These are phyloP conservation scores for Orchestia grillus DNA, from an alignment of 1,140 invertebrate genomes.

Conservation along the genomic window DNA sequence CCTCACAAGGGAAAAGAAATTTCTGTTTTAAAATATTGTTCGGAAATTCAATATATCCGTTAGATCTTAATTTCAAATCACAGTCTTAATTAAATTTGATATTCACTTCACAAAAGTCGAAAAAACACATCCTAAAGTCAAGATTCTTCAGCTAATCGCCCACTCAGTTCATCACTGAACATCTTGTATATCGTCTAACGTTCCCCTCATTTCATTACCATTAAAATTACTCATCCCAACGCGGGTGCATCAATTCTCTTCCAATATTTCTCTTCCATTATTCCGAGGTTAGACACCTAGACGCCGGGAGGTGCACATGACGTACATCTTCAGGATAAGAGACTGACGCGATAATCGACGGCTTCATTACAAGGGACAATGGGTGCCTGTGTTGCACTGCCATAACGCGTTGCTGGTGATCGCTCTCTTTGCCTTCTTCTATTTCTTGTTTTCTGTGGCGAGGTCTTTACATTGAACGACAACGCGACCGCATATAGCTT, in stretches of 20 bases:
- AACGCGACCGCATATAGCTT: no score
- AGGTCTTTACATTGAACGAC: neutral
- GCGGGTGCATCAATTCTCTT: neutral
- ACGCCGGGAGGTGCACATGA: neutral
- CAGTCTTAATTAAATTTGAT: neutral
- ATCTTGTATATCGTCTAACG: neutral
- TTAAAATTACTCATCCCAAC: neutral
- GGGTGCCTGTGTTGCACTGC: constrained; percentile 5
- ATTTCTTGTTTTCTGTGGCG: neutral
- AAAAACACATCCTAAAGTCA: neutral
- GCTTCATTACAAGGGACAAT: constrained; percentile 35
- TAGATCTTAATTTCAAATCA: neutral
- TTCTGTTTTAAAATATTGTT: neutral
- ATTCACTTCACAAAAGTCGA: neutral
- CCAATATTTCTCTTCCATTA: neutral
- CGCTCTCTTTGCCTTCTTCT: neutral
- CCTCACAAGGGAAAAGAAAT: neutral
- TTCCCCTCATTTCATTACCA: neutral
- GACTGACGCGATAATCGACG: constrained; percentile 38
- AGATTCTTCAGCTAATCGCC: neutral
- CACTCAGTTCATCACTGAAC: neutral
- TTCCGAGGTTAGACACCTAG: neutral
- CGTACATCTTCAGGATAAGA: constrained; percentile 4
- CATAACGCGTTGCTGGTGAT: constrained; percentile 32
- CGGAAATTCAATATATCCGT: neutral